Percentiles rank a stretch among this genome's conserved stretches.
Evolutionary conservation across 2,888 invertebrate genomes (phyloP).

Genomic region (Pharmacophagus antenor): DNA sequence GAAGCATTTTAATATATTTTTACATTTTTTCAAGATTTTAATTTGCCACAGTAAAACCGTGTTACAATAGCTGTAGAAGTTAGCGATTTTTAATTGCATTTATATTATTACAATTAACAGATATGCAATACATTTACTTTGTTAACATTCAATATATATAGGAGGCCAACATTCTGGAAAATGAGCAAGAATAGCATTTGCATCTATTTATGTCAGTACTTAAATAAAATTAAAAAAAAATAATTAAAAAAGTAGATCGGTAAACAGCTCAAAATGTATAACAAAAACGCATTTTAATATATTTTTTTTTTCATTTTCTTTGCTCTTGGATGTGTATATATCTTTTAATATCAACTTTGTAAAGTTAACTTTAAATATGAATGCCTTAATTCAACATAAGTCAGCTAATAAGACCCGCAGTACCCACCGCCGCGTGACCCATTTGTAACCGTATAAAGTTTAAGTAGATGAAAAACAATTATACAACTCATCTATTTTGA

Average conservation of each 20-base stretch:
- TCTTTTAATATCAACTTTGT: background rate
- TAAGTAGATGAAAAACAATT: conserved; percentile 60
- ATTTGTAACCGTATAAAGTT: conserved; percentile 59
- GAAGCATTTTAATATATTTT: conserved; percentile 2
- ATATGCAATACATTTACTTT: background rate
- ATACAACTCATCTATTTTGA: conserved; percentile 66
- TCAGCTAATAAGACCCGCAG: conserved; percentile 47
- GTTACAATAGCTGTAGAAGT: background rate
- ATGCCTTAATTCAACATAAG: conserved; percentile 15
- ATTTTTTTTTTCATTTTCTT: background rate
- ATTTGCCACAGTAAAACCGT: background rate
- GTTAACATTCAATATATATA: background rate
- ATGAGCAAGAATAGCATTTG: background rate
- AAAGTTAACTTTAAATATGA: background rate
- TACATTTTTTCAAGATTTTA: background rate
- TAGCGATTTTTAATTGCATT: background rate
- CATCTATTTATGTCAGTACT: background rate
- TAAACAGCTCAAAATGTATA: background rate
- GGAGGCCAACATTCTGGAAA: background rate
- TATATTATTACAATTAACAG: background rate
- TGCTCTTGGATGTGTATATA: background rate
- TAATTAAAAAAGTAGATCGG: background rate
- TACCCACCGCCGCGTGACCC: conserved; percentile 64
- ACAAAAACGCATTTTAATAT: background rate
- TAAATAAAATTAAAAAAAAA: background rate